A percentile compares a stretch with the other conserved stretches of the same genome.
Evolutionary conservation across 1,140 invertebrate genomes (phyloP).

Genomic region (Bombyx mori): DNA sequence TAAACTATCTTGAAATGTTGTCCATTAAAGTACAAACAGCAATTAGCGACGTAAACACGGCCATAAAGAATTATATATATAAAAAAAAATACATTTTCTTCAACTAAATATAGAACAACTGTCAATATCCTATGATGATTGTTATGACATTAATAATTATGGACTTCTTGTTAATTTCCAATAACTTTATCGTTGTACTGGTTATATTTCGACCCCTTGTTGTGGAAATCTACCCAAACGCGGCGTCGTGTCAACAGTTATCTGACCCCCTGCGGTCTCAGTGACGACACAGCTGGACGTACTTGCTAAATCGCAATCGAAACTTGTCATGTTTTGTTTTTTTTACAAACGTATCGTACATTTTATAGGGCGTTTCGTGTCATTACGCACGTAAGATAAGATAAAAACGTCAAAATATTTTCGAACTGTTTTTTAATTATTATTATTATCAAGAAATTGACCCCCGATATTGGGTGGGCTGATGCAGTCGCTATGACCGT

Average conservation of each 20-base stretch:
- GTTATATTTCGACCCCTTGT: constrained; percentile 25
- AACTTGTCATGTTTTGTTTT: constrained; percentile 4
- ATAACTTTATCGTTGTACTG: constrained; percentile 27
- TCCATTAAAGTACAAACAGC: no score
- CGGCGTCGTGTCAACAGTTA: constrained; percentile 34
- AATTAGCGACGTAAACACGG: no score
- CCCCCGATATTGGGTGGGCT: no score
- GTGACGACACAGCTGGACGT: constrained; percentile 33
- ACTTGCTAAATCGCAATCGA: constrained; percentile 26
- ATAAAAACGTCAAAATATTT: no score
- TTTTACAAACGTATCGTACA: neutral
- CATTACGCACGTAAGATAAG: no score
- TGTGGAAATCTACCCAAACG: constrained; percentile 52
- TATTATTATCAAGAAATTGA: no score
- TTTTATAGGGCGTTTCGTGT: constrained; percentile 10
- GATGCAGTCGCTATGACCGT: no score
- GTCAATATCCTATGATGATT: constrained; percentile 7
- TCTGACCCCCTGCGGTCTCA: constrained; percentile 43
- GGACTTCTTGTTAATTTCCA: constrained; percentile 22
- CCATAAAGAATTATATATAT: neutral
- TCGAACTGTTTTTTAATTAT: no score
- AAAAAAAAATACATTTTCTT: neutral
- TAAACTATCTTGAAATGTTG: no score
- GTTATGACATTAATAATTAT: constrained; percentile 10
- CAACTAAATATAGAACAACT: constrained; percentile 18